These are phyloP conservation scores for Paradoxurus hermaphroditus DNA, from an alignment of 2,113 vertebrate genomes.

Conservation along the genomic window DNA sequence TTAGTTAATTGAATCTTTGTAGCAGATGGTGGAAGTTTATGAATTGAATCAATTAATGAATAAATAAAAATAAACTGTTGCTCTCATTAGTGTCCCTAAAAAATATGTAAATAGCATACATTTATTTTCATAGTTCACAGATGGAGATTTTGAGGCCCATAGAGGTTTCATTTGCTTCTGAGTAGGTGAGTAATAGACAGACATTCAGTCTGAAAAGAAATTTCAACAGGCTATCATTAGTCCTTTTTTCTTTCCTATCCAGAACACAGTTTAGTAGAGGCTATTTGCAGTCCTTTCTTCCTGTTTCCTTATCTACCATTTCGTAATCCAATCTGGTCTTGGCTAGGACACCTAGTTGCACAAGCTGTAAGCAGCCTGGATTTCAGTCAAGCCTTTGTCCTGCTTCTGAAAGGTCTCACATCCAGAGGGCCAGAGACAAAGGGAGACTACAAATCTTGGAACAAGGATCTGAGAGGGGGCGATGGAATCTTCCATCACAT, in stretches of 20 bases:
- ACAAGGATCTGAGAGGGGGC: not conserved
- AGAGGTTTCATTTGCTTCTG: constrained; percentile 38
- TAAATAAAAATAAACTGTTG: constrained; percentile 75
- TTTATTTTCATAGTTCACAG: constrained; percentile 65
- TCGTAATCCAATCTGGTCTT: constrained; percentile 53
- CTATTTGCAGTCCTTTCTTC: constrained; percentile 41
- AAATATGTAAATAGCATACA: constrained; percentile 61
- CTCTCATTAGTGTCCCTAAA: constrained; percentile 68
- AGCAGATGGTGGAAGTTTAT: constrained; percentile 74
- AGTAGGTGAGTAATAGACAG: constrained; percentile 41
- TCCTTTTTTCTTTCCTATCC: not conserved
- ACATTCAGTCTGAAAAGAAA: not conserved
- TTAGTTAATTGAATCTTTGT: constrained; percentile 71
- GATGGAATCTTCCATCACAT: not conserved
- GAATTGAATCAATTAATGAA: constrained; percentile 75
- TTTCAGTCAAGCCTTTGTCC: constrained; percentile 30
- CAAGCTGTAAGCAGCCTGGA: not conserved
- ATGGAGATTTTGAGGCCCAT: constrained; percentile 46
- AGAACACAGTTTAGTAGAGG: constrained; percentile 24
- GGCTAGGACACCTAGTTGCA: constrained; percentile 32
- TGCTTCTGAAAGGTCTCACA: constrained; percentile 19
- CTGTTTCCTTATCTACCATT: constrained; percentile 58
- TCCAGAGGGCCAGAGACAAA: not conserved
- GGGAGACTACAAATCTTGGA: not conserved
- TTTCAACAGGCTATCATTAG: constrained; percentile 8